These are phyloP conservation scores for Steromphala cineraria DNA, from an alignment of 2,888 invertebrate species.

Conservation along the genomic window DNA sequence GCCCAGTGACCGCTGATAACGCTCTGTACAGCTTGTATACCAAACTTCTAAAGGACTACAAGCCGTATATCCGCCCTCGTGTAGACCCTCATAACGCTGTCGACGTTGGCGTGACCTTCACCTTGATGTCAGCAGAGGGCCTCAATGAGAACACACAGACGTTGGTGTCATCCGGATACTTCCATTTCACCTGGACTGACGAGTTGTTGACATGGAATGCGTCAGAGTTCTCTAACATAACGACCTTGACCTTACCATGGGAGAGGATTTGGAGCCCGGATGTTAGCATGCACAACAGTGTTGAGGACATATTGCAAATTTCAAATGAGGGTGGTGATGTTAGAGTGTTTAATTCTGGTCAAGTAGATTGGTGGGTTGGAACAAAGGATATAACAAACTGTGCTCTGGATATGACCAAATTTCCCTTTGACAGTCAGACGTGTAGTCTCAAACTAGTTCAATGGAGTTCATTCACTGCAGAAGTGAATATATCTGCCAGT, in stretches of 20 bases:
- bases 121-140: neutral
- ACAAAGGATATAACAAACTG: neutral
- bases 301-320: neutral
- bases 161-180: neutral
- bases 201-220: constrained; percentile 12
- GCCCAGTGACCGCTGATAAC: too few relatives aligned
- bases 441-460: neutral
- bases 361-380: neutral
- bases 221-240: neutral
- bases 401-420: neutral
- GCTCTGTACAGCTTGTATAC: neutral
- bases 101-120: neutral
- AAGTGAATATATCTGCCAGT: neutral
- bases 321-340: neutral
- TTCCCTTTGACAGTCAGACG: constrained; percentile 16
- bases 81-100: neutral
- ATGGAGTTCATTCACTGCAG: neutral
- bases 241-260: neutral
- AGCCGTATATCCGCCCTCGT: constrained; percentile 4
- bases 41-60: neutral
- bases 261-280: neutral
- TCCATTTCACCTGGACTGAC: neutral
- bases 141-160: neutral
- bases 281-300: neutral
- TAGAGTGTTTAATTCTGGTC: neutral